Evolutionary conservation across 2,113 vertebrate genomes (phyloP).

Genomic region (Actenoides lindsayi): DNA sequence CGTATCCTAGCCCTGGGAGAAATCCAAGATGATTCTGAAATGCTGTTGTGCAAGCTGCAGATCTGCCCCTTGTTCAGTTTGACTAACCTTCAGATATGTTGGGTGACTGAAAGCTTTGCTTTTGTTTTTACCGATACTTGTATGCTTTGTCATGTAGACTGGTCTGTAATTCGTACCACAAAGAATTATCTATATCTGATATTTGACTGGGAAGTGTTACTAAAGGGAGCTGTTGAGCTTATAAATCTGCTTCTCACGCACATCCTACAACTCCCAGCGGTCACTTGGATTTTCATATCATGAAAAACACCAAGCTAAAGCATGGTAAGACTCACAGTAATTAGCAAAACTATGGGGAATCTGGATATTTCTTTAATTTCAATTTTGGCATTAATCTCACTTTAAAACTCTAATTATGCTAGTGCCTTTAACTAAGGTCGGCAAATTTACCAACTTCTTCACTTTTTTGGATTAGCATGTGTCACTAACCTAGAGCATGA

Average conservation of each 20-base stretch:
- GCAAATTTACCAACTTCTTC: neutral
- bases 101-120: neutral
- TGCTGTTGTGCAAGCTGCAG: neutral
- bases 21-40: neutral
- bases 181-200: neutral
- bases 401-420: neutral
- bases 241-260: neutral
- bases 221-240: neutral
- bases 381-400: neutral
- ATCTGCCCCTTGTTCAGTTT: neutral
- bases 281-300: fast-evolving
- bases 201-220: neutral
- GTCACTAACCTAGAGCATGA: neutral
- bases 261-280: neutral
- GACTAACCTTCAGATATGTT: neutral
- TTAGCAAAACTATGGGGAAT: neutral
- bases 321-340: neutral
- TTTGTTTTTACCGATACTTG: neutral
- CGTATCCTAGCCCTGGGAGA: neutral
- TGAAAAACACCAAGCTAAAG: fast-evolving
- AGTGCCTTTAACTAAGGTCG: neutral
- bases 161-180: neutral
- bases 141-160: neutral
- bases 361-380: neutral
- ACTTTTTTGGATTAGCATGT: neutral